phyloP scores from a whole-genome alignment of 37 sponge, comb jelly and placozoan genomes.

The Axinella damicornis region DNA sequence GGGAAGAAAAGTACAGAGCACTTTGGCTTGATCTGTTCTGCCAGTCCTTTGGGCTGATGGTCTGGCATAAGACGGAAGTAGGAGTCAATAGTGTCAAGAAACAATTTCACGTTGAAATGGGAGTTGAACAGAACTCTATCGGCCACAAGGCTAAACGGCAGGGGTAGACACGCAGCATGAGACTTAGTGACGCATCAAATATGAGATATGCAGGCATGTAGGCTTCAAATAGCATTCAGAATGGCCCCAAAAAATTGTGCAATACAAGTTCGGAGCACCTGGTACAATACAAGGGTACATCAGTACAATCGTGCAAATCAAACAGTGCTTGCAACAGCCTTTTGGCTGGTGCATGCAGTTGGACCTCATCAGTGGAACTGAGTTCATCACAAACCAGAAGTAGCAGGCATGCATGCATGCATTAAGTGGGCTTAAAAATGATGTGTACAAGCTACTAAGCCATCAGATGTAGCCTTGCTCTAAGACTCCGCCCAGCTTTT shows the following conservation, averaged over 20 bases:
- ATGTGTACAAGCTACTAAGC: too few species aligned
- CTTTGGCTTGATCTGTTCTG: constrained; percentile 69
- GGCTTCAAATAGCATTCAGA: background rate
- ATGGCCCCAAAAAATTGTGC: background rate
- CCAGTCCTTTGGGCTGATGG: constrained; percentile 61
- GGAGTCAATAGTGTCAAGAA: constrained; percentile 69
- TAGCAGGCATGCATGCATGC: too few species aligned
- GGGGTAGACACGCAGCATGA: background rate
- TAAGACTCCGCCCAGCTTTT: too few species aligned
- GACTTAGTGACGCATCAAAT: background rate
- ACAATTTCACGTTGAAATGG: constrained; percentile 89
- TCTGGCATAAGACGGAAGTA: constrained; percentile 85
- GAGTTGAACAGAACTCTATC: constrained; percentile 93
- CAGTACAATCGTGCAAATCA: too few species aligned
- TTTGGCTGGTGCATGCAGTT: too few species aligned
- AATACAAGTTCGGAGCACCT: background rate
- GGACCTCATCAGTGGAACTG: too few species aligned
- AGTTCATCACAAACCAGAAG: too few species aligned
- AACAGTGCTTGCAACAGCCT: too few species aligned
- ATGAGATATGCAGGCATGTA: background rate
- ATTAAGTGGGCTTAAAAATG: too few species aligned
- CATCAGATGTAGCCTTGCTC: too few species aligned
- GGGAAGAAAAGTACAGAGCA: constrained; percentile 86
- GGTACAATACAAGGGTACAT: too few species aligned
- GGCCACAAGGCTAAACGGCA: constrained; percentile 87